Evolutionary conservation across 2,888 invertebrate species (phyloP), one percentile per base, ranked within the genome.

Genomic region (Sinopyrophorus schimmeli): DNA sequence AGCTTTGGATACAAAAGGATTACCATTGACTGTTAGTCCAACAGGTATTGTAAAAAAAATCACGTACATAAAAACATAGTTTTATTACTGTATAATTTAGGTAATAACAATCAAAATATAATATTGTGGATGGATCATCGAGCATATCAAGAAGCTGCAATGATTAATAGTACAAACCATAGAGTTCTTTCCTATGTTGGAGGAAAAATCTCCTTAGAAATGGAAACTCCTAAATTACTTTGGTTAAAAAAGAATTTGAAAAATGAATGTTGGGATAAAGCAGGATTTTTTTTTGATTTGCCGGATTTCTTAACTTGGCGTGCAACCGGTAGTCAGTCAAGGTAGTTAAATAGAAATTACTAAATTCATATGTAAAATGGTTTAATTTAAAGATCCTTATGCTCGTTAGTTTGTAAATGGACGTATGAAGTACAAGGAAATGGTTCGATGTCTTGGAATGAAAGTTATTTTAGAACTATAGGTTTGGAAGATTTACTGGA

Each of bases 351-450:
- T 1, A n/a, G 18, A 11, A 9, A 12, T 20, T 16, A 23, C 3
- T 31, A 3, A 17, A 6, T 17, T 31, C n/a, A 3, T 31, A 2
- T 17, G 1, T 18, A 24, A 23, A 7, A 20, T 23, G 5, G 15
- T 15, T 10, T n/a, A n/a, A n/a, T n/a, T 37, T 28, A 9, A 54
- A 86, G 95, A 66, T 97, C 96, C 0, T 73, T 93, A 7, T 97
- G 96, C 72, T 93, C 94, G 3, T 77, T 93, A 43, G 90, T 91
- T 2, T 96, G 96, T 69, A 97, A 97, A 74, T 96, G 96, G 95
- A 89, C 89, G 57, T 95, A 87, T 69, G 85, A 85, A 72, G 86
- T 86, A 56, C 76, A 80, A 53, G 75, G 75, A 46, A 77, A 79
- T 51, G 79, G 76, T 0, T 73, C 72, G 47, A 73, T 70, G 42